Evolutionary conservation across 2,888 invertebrate genomes (phyloP).

Genomic region (Laspeyria flexula): DNA sequence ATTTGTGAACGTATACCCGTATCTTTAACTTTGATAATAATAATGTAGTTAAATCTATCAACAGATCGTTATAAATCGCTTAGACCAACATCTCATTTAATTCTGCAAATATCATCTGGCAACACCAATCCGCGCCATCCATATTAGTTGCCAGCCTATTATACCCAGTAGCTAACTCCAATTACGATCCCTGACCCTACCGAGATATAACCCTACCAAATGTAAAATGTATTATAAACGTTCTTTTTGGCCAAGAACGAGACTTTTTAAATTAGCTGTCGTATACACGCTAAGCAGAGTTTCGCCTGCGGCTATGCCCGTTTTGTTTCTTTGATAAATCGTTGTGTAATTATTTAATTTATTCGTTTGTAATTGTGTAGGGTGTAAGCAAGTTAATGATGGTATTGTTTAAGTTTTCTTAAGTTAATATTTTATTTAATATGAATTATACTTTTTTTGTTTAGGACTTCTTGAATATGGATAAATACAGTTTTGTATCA

Average conservation of each 20-base stretch:
- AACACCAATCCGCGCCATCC: constrained; percentile 68
- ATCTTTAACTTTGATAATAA: too few relatives aligned
- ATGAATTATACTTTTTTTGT: too few relatives aligned
- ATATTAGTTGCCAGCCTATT: constrained; percentile 71
- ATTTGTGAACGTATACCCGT: too few relatives aligned
- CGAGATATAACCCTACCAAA: constrained; percentile 47
- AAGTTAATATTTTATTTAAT: too few relatives aligned
- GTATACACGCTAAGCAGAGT: constrained; percentile 52
- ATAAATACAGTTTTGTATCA: too few relatives aligned
- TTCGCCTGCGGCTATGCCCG: constrained; percentile 40
- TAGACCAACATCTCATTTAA: neutral
- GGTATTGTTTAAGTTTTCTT: too few relatives aligned
- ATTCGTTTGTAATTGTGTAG: constrained; percentile 1
- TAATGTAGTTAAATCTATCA: neutral
- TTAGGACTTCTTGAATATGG: too few relatives aligned
- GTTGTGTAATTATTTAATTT: constrained; percentile 34
- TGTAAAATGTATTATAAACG: constrained; percentile 37
- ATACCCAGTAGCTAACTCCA: constrained; percentile 72
- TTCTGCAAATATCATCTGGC: constrained; percentile 18
- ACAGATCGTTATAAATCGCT: too few relatives aligned
- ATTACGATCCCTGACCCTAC: constrained; percentile 57
- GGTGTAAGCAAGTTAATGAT: neutral
- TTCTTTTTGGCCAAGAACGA: constrained; percentile 23
- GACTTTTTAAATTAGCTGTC: constrained; percentile 48
- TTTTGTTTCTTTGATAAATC: constrained; percentile 35